Conservation (phyloP, 2,888 invertebrate genomes). For the Nesidiocoris tenuis region DNA sequence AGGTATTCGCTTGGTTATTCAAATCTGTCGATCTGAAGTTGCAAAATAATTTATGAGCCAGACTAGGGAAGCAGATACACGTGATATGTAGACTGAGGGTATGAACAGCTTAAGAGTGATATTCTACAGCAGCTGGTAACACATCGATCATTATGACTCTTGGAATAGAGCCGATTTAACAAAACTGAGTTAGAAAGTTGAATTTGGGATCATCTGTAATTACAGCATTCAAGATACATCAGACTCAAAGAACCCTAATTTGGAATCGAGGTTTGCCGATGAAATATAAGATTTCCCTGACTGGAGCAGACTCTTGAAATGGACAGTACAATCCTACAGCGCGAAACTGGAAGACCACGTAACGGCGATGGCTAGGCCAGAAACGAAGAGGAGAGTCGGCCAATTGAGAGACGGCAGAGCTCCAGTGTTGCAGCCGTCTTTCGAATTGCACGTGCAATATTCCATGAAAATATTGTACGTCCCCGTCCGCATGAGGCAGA, state of each 20-base stretch:
- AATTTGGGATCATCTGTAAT: neutral
- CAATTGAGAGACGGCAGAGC: slow-evolving; percentile 8
- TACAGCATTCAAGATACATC: neutral
- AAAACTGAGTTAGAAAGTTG: too few species aligned
- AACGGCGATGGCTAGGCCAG: neutral
- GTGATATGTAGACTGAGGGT: too few species aligned
- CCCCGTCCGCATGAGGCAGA: slow-evolving; percentile 85
- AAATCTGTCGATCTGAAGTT: too few species aligned
- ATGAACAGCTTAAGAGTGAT: too few species aligned
- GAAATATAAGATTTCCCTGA: neutral
- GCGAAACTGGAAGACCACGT: neutral
- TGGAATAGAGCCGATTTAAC: neutral
- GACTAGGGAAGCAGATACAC: too few species aligned
- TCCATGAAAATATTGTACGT: slow-evolving; percentile 92
- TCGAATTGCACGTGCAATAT: slow-evolving; percentile 88
- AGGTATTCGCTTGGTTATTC: too few species aligned
- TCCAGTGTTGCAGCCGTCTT: slow-evolving; percentile 84
- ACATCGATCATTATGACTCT: too few species aligned
- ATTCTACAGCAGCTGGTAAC: too few species aligned
- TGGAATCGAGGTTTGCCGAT: neutral
- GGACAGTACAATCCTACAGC: neutral
- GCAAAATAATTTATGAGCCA: too few species aligned
- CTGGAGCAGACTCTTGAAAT: neutral
- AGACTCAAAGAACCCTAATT: neutral
- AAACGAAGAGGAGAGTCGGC: neutral